Base-by-base conservation (phyloP, 2,113 vertebrate species). In the Atherinomorus stipes region DNA sequence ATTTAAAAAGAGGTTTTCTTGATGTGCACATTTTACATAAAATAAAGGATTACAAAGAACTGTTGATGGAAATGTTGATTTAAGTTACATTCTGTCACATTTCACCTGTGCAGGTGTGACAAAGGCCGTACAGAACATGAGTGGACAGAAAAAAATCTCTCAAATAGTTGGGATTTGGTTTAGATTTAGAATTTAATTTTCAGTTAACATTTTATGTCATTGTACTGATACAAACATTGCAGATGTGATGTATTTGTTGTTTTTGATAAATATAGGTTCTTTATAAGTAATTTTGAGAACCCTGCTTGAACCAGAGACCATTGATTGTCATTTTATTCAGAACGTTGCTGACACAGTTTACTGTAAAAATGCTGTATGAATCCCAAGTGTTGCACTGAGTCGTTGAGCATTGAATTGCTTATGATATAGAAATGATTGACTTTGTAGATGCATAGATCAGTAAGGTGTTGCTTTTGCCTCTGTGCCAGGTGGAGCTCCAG, bases 401-500 rank as follows among this genome's bases (percentile, higher is more conserved):
- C n/a, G n/a, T n/a, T n/a, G n/a, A n/a, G n/a, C n/a, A 6, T 28
- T 28, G 28, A 28, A 13, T 34, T 53, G 13, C 8, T 11, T 42
- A 9, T 45, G 11, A 15, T 12, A 16, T 40, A 6, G 4, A 25
- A 22, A 60, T 19, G 1, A 5, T 61, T 12, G 8, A 10, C 28
- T 28, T 12, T 61, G 3, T 31, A 6, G 31, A 21, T 51, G n/a
- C 1, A 25, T 52, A 21, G 44, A 53, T 4, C 1, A 19, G 15
- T 34, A 4, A 26, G 31, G 1, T 52, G 0, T 38, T 6, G 4
- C 22, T 81, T 1, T 63, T 86, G 58, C 25, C 16, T 62, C 31
- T 83, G 5, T 66, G 0, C 74, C 91, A 99, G 98, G 97, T 98
- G 91, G 98, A 99, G 92, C 97, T 99, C 80, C 98, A 99, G 93